Evolutionary conservation across 1,140 invertebrate species (phyloP).

Genomic region (Papilio xuthus): DNA sequence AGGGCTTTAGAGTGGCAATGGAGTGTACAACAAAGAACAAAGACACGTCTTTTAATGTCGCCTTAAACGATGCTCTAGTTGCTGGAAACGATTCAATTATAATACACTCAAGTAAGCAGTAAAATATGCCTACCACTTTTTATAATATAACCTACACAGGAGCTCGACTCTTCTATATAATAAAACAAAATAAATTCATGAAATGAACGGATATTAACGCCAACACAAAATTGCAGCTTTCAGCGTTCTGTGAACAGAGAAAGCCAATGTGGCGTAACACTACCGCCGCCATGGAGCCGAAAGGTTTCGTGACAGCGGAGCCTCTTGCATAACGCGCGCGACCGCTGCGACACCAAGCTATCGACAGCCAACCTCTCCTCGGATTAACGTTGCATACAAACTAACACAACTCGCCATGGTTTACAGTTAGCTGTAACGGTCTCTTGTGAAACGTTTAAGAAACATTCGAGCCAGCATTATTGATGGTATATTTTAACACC

Average conservation of each 20-base stretch:
- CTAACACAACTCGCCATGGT: slow-evolving; percentile 23
- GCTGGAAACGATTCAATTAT: slow-evolving; percentile 24
- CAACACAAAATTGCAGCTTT: slow-evolving; percentile 47
- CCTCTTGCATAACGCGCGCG: slow-evolving; percentile 63
- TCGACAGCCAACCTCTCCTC: slow-evolving; percentile 39
- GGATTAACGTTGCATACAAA: slow-evolving; percentile 50
- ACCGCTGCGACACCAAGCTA: slow-evolving; percentile 46
- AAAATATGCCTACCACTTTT: not conserved
- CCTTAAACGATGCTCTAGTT: not conserved
- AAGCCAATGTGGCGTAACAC: slow-evolving; percentile 71
- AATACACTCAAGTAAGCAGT: slow-evolving; percentile 17
- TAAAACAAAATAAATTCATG: not conserved
- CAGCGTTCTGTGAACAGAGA: slow-evolving; percentile 53
- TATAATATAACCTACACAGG: not conserved
- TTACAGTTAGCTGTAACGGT: slow-evolving; percentile 21
- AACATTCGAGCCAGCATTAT: not conserved
- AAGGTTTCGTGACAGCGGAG: slow-evolving; percentile 70
- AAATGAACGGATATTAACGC: not conserved
- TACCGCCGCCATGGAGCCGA: slow-evolving; percentile 61
- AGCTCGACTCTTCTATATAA: not conserved
- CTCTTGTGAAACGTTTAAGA: not conserved
- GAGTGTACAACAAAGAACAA: slow-evolving; percentile 41
- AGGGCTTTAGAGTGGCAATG: slow-evolving; percentile 41
- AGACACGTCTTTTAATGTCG: slow-evolving; percentile 20
- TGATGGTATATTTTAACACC: not conserved